Conservation (phyloP, 2,888 invertebrate genomes). For the Papilio demoleus region DNA sequence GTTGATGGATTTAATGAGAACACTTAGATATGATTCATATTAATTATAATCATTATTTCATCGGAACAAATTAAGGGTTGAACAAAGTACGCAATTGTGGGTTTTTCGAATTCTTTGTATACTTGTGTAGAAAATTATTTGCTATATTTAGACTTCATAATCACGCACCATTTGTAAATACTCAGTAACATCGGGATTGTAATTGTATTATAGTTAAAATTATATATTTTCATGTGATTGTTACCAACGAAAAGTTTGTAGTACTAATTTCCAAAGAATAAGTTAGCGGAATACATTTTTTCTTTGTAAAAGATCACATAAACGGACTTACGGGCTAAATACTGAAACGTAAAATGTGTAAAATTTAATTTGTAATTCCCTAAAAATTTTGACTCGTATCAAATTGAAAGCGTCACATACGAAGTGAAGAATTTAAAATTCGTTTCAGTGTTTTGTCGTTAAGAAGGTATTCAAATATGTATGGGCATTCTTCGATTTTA, state of each 20-base stretch:
- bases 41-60: neutral
- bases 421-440: no score
- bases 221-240: constrained; percentile 4
- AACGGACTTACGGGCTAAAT: neutral
- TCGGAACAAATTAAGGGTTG: neutral
- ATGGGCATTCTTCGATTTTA: neutral
- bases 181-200: constrained; percentile 12
- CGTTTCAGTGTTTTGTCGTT: no score
- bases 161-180: constrained; percentile 29
- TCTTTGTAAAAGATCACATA: neutral
- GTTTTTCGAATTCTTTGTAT: neutral
- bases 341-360: no score
- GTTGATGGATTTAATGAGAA: no score
- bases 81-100: no score
- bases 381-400: no score
- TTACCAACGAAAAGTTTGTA: constrained; percentile 13
- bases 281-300: neutral
- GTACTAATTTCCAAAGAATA: constrained; percentile 16
- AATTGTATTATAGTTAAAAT: neutral
- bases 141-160: neutral
- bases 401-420: no score
- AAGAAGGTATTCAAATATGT: no score
- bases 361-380: no score
- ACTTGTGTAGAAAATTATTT: neutral
- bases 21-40: neutral